A percentile compares a stretch with the other conserved stretches of the same genome.
Evolutionary conservation across 2,888 invertebrate species (phyloP).

Genomic region (Campoplex capitator): DNA sequence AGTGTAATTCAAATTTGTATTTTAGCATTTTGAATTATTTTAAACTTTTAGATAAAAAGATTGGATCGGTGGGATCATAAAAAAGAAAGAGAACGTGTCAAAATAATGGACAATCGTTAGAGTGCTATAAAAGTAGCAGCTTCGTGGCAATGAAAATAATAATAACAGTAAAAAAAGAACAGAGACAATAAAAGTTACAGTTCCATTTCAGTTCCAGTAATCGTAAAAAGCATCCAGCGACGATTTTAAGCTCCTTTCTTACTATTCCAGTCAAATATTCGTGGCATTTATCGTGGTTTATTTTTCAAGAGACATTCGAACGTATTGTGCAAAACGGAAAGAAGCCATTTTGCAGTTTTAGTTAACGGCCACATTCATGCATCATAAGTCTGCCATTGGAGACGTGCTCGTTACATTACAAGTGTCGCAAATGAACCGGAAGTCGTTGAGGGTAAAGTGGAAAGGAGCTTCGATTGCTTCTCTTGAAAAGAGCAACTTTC

Average conservation of each 20-base stretch:
- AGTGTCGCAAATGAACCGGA: conserved; percentile 10
- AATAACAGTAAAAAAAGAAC: not conserved
- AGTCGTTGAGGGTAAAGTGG: not conserved
- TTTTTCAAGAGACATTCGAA: not conserved
- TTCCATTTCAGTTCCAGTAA: not conserved
- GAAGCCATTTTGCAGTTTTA: not conserved
- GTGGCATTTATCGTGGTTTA: not conserved
- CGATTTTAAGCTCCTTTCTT: not conserved
- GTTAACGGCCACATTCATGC: not conserved
- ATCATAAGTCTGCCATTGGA: not conserved
- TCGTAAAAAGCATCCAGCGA: not conserved
- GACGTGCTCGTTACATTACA: conserved; percentile 12
- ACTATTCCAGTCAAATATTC: not conserved
- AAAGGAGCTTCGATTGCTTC: conserved; percentile 6
- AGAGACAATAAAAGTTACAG: not conserved
- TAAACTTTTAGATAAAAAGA: too few relatives aligned
- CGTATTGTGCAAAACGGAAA: not conserved
- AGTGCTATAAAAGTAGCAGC: not conserved
- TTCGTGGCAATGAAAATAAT: not conserved
- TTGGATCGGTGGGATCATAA: not conserved
- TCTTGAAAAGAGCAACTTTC: not conserved
- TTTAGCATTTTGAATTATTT: not conserved
- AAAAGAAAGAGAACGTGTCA: not conserved
- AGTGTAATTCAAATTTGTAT: not conserved
- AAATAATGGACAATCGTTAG: not conserved